Conservation (phyloP, 1,140 invertebrate species). For the Nilaparvata lugens region DNA sequence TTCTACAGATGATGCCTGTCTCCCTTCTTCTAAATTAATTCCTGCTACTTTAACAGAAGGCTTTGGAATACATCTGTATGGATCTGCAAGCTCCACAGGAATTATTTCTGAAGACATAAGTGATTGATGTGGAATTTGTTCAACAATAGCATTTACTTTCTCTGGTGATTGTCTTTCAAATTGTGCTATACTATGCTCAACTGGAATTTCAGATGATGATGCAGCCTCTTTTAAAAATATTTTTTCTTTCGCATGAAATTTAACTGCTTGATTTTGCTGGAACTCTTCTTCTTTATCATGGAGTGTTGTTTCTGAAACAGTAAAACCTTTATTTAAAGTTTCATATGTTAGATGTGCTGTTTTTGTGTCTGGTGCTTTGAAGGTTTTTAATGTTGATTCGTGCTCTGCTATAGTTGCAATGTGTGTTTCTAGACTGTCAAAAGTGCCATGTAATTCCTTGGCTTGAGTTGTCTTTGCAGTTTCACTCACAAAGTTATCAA, state of each 20-base stretch:
- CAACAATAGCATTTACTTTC: slow-evolving; percentile 14
- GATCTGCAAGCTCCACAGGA: slow-evolving; percentile 24
- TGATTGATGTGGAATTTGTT: slow-evolving; percentile 23
- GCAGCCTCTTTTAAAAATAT: slow-evolving; percentile 30
- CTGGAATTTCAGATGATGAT: slow-evolving; percentile 20
- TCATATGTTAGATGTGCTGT: slow-evolving; percentile 25
- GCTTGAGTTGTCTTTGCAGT: slow-evolving; percentile 11
- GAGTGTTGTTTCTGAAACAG: slow-evolving; percentile 27
- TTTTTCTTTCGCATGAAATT: slow-evolving; percentile 26
- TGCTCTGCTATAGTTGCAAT: slow-evolving; percentile 21
- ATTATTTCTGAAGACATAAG: slow-evolving; percentile 22
- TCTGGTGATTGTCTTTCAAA: slow-evolving; percentile 10
- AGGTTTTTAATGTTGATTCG: slow-evolving; percentile 19
- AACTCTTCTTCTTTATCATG: slow-evolving; percentile 25
- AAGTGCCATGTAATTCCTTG: slow-evolving; percentile 16
- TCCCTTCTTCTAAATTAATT: slow-evolving; percentile 36
- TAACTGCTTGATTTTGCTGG: slow-evolving; percentile 20
- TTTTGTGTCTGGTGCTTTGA: slow-evolving; percentile 23
- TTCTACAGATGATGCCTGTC: slow-evolving; percentile 39
- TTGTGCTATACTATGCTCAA: slow-evolving; percentile 13
- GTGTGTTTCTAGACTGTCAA: slow-evolving; percentile 21
- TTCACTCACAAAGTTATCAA: slow-evolving; percentile 19
- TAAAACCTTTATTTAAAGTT: slow-evolving; percentile 23
- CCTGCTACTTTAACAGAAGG: slow-evolving; percentile 32
- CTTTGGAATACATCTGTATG: slow-evolving; percentile 29